phyloP scores from a whole-genome alignment of 2,113 vertebrate species.

The Melanotaenia duboulayi region DNA sequence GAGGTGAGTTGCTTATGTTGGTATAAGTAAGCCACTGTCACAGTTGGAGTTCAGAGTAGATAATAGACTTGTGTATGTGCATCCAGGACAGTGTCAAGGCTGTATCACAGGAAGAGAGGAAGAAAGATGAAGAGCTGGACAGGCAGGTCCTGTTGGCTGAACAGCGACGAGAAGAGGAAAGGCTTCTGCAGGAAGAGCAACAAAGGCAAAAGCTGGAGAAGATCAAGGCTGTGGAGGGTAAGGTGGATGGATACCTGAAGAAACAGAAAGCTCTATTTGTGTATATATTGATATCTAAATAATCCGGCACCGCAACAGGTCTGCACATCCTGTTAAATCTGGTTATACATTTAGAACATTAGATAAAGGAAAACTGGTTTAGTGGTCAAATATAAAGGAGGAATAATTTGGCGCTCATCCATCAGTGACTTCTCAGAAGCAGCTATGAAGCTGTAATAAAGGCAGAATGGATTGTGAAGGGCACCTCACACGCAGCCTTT shows the following conservation, averaged over 20 bases:
- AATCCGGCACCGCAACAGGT: not conserved
- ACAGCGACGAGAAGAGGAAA: constrained; percentile 93
- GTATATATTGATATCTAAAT: not conserved
- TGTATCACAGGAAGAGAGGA: constrained; percentile 84
- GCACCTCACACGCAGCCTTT: constrained; percentile 18
- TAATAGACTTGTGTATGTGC: constrained; percentile 20
- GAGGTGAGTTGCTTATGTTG: constrained; percentile 79
- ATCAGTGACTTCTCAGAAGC: constrained; percentile 34
- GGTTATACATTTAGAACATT: not conserved
- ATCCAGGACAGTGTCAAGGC: constrained; percentile 81
- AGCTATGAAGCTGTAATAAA: constrained; percentile 31
- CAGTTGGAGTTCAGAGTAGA: not conserved
- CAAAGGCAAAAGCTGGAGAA: constrained; percentile 91
- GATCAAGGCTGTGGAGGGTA: constrained; percentile 95
- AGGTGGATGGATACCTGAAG: constrained; percentile 57
- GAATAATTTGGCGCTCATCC: constrained; percentile 34
- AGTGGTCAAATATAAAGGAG: constrained; percentile 29
- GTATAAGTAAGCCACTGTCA: not conserved
- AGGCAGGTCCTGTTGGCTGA: constrained; percentile 91
- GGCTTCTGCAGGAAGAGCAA: constrained; percentile 90
- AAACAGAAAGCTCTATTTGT: too few relatives aligned
- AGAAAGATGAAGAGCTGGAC: constrained; percentile 91
- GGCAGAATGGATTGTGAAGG: constrained; percentile 32
- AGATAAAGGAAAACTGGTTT: too few relatives aligned
- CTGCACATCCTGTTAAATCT: not conserved